Evolutionary conservation across 2,113 vertebrate genomes (phyloP), one percentile per base, ranked within the genome.

Genomic region (Felis catus): DNA sequence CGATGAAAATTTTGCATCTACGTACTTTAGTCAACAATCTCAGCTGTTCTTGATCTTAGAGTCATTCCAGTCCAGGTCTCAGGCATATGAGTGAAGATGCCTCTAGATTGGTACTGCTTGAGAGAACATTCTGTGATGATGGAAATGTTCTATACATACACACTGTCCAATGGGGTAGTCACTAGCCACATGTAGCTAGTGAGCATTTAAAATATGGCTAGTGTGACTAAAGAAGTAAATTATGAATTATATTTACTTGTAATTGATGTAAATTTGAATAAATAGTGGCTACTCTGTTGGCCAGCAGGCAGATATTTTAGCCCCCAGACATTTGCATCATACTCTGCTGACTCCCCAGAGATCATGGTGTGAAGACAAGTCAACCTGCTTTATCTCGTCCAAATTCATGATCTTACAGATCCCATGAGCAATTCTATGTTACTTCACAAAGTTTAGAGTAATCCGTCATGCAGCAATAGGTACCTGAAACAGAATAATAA

Each of bases 191-290:
- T 23, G 18, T 33, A 61, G 25, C 31, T 82, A 29, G 1, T 36
- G 19, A 80, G 41, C 18, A 85, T 48, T 53, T 45, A 74, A 91
- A 79, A 68, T 88, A 45, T 18, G n/a, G 76, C 58, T 9, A 23
- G 19, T 61, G 21, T 61, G 58, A 61, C 58, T 61, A 61, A 61
- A 23, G 21, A 61, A 39, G 2, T 89, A 19, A 76, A 55, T 70
- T 58, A 45, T 76, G 29, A 82, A 31, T 29, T 86, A 12, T 36
- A 63, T 55, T 91, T 88, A 31, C 87, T 70, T 82, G 82, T 91
- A 94, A 83, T 80, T 71, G 48, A 33, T 91, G 21, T 58, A 94
- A 58, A 91, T 66, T 83, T 48, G 84, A 89, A 73, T 66, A 79
- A 95, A 92, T 55, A 81, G 13, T 82, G 12, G 4, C 36, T 74